These are phyloP conservation scores for Noturus placidus DNA, from an alignment of 2,113 vertebrate species.

Conservation along the genomic window DNA sequence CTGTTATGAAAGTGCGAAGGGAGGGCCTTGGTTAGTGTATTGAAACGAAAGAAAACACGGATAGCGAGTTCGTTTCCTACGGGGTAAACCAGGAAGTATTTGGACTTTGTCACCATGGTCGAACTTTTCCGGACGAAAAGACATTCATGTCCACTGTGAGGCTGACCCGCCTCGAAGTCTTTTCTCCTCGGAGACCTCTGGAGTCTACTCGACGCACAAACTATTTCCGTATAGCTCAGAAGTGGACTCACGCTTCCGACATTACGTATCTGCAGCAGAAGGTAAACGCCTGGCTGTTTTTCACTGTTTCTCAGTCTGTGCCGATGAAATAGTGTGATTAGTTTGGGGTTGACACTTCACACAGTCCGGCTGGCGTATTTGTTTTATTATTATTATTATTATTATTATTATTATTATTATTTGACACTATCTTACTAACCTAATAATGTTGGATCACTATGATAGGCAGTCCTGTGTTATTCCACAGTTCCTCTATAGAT, in stretches of 20 bases:
- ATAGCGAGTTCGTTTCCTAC: slow-evolving; percentile 45
- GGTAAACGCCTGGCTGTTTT: slow-evolving; percentile 18
- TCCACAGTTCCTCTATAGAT: background rate
- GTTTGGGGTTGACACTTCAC: background rate
- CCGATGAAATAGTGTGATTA: background rate
- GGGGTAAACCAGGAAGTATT: slow-evolving; percentile 66
- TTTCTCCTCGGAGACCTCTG: background rate
- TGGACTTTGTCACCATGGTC: slow-evolving; percentile 50
- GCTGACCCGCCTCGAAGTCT: background rate
- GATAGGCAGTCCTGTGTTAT: background rate
- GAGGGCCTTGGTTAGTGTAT: slow-evolving; percentile 1
- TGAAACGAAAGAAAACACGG: slow-evolving; percentile 14
- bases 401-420: background rate
- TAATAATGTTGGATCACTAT: background rate
- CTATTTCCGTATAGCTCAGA: slow-evolving; percentile 22
- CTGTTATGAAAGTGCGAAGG: slow-evolving; percentile 3
- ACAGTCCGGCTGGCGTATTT: background rate
- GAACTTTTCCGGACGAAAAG: slow-evolving; percentile 3
- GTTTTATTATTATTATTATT: no score
- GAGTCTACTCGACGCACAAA: background rate
- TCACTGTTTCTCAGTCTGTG: background rate
- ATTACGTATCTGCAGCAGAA: slow-evolving; percentile 9
- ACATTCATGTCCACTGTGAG: background rate
- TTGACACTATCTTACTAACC: background rate
- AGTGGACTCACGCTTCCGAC: slow-evolving; percentile 21